A percentile compares a stretch with the other conserved stretches of the same genome.
phyloP scores from a whole-genome alignment of 2,888 invertebrate genomes.

The Mamestra brassicae region DNA sequence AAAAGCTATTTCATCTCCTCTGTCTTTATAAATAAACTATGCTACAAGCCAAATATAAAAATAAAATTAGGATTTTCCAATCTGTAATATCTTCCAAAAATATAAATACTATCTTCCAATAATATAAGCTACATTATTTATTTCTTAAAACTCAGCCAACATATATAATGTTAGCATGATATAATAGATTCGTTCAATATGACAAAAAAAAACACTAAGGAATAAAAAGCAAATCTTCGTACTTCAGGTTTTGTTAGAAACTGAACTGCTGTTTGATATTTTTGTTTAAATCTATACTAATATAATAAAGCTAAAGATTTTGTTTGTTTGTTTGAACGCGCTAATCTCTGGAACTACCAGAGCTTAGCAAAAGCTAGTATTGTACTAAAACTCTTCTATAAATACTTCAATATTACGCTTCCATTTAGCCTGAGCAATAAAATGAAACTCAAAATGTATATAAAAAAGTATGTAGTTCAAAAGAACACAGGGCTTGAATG shows the following conservation, averaged over 20 bases:
- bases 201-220: neutral
- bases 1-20: neutral
- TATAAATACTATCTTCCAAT: conserved; percentile 27
- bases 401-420: conserved; percentile 38
- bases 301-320: no score
- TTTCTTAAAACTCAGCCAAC: conserved; percentile 20
- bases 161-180: conserved; percentile 12
- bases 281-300: neutral
- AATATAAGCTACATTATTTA: neutral
- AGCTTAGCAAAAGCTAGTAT: neutral
- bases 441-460: conserved; percentile 17
- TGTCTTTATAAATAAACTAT: neutral
- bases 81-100: conserved; percentile 16
- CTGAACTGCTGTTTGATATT: neutral
- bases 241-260: neutral
- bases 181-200: conserved; percentile 1
- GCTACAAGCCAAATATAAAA: conserved; percentile 41
- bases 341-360: no score
- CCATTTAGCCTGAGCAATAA: conserved; percentile 29
- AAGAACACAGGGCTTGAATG: conserved; percentile 80
- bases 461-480: conserved; percentile 47
- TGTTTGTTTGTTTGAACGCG: no score
- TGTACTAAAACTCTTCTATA: conserved; percentile 6
- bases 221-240: neutral
- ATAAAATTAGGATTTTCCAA: neutral